Evolutionary conservation across 2,888 invertebrate genomes (phyloP), one percentile per base, ranked within the genome.

Genomic region (Thymelicus sylvestris): DNA sequence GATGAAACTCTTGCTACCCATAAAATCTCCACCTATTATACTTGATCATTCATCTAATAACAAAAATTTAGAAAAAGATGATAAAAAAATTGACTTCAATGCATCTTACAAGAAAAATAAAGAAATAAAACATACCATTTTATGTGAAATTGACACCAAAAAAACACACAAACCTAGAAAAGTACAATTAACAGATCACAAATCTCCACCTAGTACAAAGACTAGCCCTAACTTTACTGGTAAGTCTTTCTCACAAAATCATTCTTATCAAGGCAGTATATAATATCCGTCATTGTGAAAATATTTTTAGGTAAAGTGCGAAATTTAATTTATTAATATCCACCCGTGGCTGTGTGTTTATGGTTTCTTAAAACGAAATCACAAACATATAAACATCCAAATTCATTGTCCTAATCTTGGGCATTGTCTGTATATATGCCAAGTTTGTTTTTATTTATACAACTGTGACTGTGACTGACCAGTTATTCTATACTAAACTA

Each of bases 171-270:
- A 10, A 41, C 15, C 41, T 6, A 65, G 50, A 65, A 65, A 41
- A 15, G 60, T n/a, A 60, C 59, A 70, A 44, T 48, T 70, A 31
- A 44, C 59, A n/a, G 65, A 60, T 52, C 15, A 41, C n/a, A 48
- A 38, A 60, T 50, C 59, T 48, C 24, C 59, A 7, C n/a, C 48
- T 19, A 50, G 10, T 50, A 70, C 60, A 47, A 70, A 64, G 5
- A 15, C 48, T 50, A 50, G 13, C 5, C 44, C 24, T 60, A 65
- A 48, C 41, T 10, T 39, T 70, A 70, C 48, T 50, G 50, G 69
- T 70, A 39, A 69, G 69, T 24, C 10, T 24, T 13, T n/a, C 7
- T 47, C 13, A 55, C 24, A 24, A 55, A 19, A 12, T 24, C 8
- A 55, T 24, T 3, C 8, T 24, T 7, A 3, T 24, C 7, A 24